phyloP scores from a whole-genome alignment of 2,113 vertebrate genomes.

The Pionites leucogaster region DNA sequence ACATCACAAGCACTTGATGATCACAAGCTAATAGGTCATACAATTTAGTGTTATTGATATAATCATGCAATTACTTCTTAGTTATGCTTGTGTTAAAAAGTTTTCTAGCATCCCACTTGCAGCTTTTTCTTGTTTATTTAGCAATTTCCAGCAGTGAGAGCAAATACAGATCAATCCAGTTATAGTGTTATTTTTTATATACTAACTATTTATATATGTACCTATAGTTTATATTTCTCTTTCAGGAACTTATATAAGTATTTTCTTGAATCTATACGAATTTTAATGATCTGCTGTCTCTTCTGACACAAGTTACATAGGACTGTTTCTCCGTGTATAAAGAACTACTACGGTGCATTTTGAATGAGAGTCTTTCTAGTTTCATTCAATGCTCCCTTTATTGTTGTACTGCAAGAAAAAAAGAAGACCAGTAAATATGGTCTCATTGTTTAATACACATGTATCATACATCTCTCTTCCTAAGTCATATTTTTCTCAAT shows the following conservation, averaged over 20 bases:
- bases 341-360: neutral
- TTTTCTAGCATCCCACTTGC: neutral
- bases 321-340: neutral
- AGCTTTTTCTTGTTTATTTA: neutral
- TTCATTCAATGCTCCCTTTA: neutral
- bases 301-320: neutral
- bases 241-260: neutral
- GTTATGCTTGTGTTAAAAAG: neutral
- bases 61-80: neutral
- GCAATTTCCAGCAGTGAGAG: neutral
- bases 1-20: neutral
- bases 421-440: neutral
- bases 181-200: neutral
- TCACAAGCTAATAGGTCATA: neutral
- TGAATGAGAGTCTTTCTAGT: neutral
- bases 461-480: neutral
- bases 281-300: neutral
- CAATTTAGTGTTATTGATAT: neutral
- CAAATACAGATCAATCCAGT: neutral
- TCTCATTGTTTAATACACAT: neutral
- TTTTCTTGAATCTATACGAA: neutral
- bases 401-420: neutral
- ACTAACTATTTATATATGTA: neutral
- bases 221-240: neutral
- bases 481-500: neutral